A percentile compares a stretch with the other conserved stretches of the same genome.
Conservation (phyloP, 2,888 invertebrate genomes). For the Physocephala rufipes region DNA sequence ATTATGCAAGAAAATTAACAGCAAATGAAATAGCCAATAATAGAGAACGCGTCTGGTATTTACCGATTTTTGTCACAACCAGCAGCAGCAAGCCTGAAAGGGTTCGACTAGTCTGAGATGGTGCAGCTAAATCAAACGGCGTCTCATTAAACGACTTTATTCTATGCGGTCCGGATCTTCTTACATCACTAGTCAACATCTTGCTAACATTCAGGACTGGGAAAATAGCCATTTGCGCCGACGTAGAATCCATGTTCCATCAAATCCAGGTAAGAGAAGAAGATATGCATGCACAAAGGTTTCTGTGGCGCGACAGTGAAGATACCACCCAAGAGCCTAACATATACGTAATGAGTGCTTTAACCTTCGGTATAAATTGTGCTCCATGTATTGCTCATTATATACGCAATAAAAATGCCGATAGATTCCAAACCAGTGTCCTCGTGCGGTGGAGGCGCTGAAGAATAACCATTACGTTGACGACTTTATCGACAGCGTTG, state of each 20-base stretch:
- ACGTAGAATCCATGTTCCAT: constrained; percentile 41
- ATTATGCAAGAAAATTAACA: background rate
- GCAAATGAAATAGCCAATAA: background rate
- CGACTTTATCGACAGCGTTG: constrained; percentile 35
- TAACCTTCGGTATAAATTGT: constrained; percentile 41
- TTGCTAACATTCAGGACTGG: constrained; percentile 36
- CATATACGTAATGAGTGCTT: constrained; percentile 43
- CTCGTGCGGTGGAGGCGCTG: constrained; percentile 48
- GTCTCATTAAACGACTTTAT: constrained; percentile 32
- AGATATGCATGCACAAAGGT: constrained; percentile 15
- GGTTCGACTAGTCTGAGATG: background rate
- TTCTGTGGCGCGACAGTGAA: constrained; percentile 34
- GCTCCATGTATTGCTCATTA: constrained; percentile 43
- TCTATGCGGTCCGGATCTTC: constrained; percentile 28
- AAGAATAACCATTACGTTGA: constrained; percentile 33
- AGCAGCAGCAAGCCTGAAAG: constrained; percentile 2
- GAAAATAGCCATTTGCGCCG: constrained; percentile 21
- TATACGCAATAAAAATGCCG: constrained; percentile 23
- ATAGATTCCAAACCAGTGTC: constrained; percentile 37
- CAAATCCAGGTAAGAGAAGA: constrained; percentile 25
- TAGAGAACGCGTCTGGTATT: background rate
- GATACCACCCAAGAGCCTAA: constrained; percentile 28
- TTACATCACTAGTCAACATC: constrained; percentile 26
- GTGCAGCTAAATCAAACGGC: background rate
- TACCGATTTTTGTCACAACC: background rate